A percentile compares a stretch with the other conserved stretches of the same genome.
Evolutionary conservation across 2,113 vertebrate species (phyloP).

Genomic region (Oncorhynchus kisutch): DNA sequence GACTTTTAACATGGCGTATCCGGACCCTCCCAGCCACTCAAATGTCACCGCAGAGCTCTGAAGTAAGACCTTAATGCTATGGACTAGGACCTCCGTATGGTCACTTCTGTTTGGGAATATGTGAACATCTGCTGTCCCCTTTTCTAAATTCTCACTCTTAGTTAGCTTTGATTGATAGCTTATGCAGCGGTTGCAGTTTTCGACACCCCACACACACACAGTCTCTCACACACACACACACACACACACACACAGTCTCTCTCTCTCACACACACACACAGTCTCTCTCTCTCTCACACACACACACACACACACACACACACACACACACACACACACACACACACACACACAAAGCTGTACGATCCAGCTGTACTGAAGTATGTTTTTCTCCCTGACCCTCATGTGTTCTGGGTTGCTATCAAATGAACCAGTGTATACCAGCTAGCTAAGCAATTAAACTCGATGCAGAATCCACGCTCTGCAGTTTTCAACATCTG

Average conservation of each 20-base stretch:
- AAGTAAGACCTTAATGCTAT: no score
- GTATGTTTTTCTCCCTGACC: slow-evolving; percentile 28
- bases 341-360: slow-evolving; percentile 1
- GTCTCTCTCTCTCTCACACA: no score
- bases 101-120: slow-evolving; percentile 52
- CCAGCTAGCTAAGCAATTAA: slow-evolving; percentile 62
- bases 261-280: no score
- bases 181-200: slow-evolving; percentile 57
- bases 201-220: not conserved
- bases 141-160: slow-evolving; percentile 38
- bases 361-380: slow-evolving; percentile 49
- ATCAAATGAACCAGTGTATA: slow-evolving; percentile 55
- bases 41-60: slow-evolving; percentile 38
- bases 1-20: not conserved
- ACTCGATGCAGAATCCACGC: slow-evolving; percentile 43
- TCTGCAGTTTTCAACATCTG: slow-evolving; percentile 34
- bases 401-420: slow-evolving; percentile 40
- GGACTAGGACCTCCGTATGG: slow-evolving; percentile 46
- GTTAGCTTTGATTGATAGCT: slow-evolving; percentile 65
- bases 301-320: not conserved
- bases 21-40: slow-evolving; percentile 25
- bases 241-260: not conserved
- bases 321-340: not conserved
- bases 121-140: slow-evolving; percentile 34
- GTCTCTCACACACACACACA: no score